A percentile compares a stretch with the other conserved stretches of the same genome.
phyloP scores from a whole-genome alignment of 2,797 vertebrate species.

The Siniperca scherzeri region DNA sequence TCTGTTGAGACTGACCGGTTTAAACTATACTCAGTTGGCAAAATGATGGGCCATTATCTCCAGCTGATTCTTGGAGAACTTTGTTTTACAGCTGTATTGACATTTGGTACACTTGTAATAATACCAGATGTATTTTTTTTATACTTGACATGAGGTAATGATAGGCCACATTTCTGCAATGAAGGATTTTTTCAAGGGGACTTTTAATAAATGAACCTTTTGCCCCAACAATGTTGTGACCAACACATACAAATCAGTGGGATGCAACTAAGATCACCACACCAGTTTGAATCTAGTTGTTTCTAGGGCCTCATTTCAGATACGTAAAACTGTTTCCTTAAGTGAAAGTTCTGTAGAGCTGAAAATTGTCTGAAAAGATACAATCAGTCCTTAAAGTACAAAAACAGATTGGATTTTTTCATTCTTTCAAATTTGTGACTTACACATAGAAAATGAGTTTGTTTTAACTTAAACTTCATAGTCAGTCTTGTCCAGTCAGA shows the following conservation, averaged over 20 bases:
- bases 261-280: no score
- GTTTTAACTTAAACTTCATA: not conserved
- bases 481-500: not conserved
- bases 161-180: not conserved
- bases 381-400: not conserved
- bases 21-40: not conserved
- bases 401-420: not conserved
- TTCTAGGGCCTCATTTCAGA: not conserved
- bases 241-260: no score
- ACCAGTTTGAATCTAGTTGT: not conserved
- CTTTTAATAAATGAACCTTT: not conserved
- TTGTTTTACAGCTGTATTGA: not conserved
- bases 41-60: not conserved
- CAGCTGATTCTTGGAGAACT: not conserved
- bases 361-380: not conserved
- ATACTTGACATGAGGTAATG: not conserved
- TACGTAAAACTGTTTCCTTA: not conserved
- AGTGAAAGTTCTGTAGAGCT: not conserved
- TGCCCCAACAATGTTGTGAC: no score
- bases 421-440: not conserved
- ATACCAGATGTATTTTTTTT: not conserved
- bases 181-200: not conserved
- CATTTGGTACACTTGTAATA: not conserved
- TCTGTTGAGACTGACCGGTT: not conserved
- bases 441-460: not conserved